Conservation (phyloP, 92 coral and sea anemone genomes). For the Bergia sp. region DNA sequence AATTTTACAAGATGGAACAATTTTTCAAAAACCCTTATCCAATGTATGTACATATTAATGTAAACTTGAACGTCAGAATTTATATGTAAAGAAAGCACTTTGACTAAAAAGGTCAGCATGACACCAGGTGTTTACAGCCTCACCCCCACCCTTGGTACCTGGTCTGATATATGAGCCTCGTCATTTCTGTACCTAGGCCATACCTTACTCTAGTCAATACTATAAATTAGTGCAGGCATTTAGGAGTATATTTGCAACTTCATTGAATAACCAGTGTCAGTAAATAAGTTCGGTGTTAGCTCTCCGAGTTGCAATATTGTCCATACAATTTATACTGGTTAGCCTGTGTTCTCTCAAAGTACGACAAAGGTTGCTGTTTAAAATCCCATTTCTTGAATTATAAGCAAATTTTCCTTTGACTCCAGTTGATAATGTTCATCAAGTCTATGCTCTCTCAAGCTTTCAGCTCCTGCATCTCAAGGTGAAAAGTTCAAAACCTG, state of each 20-base stretch:
- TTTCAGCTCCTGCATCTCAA: neutral
- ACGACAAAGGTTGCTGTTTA: no score
- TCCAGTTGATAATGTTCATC: neutral
- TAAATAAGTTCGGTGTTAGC: no score
- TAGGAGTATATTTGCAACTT: no score
- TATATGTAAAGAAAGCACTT: no score
- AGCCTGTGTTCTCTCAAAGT: no score
- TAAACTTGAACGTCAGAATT: no score
- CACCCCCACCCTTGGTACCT: neutral
- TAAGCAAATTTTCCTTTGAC: no score
- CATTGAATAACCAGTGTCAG: no score
- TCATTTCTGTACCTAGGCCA: neutral
- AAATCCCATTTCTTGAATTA: no score
- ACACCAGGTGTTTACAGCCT: neutral
- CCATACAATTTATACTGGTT: no score
- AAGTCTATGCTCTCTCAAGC: neutral
- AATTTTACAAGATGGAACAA: neutral
- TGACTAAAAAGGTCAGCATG: neutral
- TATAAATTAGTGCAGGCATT: no score
- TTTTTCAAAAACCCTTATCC: no score
- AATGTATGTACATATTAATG: neutral
- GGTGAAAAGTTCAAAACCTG: neutral
- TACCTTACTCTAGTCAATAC: neutral
- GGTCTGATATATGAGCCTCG: neutral
- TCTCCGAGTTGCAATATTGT: neutral